Conservation (phyloP, 2,113 vertebrate species). For the Sprattus sprattus region DNA sequence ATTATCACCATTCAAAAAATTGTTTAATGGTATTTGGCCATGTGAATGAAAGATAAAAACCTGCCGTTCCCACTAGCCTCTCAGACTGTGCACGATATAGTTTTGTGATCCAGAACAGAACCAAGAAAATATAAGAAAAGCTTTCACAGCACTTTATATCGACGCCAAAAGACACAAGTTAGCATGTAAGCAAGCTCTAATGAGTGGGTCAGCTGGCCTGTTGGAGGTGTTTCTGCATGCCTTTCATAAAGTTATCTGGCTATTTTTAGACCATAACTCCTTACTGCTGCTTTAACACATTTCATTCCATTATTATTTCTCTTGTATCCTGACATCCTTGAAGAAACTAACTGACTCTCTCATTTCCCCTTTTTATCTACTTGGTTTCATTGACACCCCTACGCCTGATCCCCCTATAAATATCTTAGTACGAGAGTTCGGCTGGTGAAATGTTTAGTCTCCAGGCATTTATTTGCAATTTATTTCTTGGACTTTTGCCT, state of each 20-base stretch:
- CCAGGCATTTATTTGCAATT: neutral
- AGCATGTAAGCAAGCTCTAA: neutral
- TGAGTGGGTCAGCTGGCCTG: neutral
- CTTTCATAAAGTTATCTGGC: too few relatives aligned
- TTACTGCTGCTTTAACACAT: neutral
- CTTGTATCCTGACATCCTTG: neutral
- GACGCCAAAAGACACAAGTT: neutral
- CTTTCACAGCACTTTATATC: too few relatives aligned
- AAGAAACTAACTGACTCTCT: neutral
- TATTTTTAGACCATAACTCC: neutral
- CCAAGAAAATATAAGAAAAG: too few relatives aligned
- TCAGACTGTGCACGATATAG: neutral
- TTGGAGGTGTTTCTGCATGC: too few relatives aligned
- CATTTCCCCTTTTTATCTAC: neutral
- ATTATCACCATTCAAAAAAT: neutral
- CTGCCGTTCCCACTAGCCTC: neutral
- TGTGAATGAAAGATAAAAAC: neutral
- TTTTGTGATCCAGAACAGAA: neutral
- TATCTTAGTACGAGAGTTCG: neutral
- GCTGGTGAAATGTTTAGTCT: neutral
- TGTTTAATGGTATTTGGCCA: neutral
- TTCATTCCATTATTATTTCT: neutral
- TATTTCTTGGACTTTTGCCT: neutral
- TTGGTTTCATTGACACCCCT: neutral
- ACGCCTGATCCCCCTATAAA: neutral